A percentile compares a stretch with the other conserved stretches of the same genome.
Evolutionary conservation across 2,113 vertebrate species (phyloP).

Genomic region (Typhlomys cinereus): DNA sequence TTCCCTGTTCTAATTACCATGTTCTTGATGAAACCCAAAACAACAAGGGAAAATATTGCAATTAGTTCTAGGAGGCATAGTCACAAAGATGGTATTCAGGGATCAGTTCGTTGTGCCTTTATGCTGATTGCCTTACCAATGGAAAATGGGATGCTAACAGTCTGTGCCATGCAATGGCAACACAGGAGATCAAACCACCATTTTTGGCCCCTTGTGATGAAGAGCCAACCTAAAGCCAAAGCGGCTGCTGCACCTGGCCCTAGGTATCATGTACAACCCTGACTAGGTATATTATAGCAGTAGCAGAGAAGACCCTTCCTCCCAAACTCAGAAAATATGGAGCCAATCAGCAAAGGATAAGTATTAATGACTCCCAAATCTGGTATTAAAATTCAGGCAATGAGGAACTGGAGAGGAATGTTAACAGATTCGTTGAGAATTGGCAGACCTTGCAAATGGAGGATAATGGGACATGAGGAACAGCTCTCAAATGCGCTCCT

Average conservation of each 20-base stretch:
- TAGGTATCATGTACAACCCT: neutral
- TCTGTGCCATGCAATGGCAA: neutral
- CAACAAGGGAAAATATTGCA: neutral
- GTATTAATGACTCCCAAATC: neutral
- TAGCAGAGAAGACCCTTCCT: neutral
- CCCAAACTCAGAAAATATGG: neutral
- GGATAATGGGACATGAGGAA: neutral
- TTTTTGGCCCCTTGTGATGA: neutral
- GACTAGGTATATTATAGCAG: neutral
- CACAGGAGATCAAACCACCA: neutral
- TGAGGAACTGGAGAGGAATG: neutral
- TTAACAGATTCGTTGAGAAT: neutral
- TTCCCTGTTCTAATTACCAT: neutral
- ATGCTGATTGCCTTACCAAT: neutral
- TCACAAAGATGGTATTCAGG: neutral
- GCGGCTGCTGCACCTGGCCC: neutral
- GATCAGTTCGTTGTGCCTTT: neutral
- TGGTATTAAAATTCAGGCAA: neutral
- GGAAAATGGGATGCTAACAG: neutral
- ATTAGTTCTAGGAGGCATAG: neutral
- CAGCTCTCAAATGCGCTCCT: neutral
- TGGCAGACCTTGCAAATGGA: neutral
- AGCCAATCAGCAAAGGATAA: neutral
- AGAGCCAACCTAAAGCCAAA: neutral
- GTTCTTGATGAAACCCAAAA: neutral